Evolutionary conservation across 2,113 vertebrate genomes (phyloP).

Genomic region (Pagrus major): DNA sequence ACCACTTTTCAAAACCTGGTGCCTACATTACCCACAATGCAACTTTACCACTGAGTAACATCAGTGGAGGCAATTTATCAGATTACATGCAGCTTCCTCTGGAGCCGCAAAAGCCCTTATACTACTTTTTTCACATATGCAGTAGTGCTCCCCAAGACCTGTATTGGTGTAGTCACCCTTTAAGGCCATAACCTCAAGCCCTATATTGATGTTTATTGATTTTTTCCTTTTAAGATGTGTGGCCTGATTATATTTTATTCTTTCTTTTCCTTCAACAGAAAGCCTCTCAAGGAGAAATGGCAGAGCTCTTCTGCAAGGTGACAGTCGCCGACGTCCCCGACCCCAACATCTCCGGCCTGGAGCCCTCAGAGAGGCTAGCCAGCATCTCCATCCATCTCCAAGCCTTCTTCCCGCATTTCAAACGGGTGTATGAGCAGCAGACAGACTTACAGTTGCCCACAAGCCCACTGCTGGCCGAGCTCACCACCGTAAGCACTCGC

Average conservation of each 20-base stretch:
- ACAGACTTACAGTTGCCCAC: constrained; percentile 70
- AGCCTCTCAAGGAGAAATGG: constrained; percentile 74
- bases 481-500: neutral
- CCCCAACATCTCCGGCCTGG: constrained; percentile 78
- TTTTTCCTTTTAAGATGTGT: neutral
- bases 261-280: constrained; percentile 68
- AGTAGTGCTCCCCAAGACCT: too few relatives aligned
- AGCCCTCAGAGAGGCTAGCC: constrained; percentile 66
- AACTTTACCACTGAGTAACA: too few relatives aligned
- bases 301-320: constrained; percentile 77
- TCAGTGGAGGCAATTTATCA: too few relatives aligned
- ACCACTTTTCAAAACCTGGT: too few relatives aligned
- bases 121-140: too few relatives aligned
- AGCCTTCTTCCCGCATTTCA: constrained; percentile 77
- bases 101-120: too few relatives aligned
- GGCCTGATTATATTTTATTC: neutral
- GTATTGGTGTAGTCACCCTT: too few relatives aligned
- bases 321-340: constrained; percentile 69
- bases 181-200: too few relatives aligned
- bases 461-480: constrained; percentile 55
- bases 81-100: too few relatives aligned
- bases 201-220: too few relatives aligned
- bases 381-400: constrained; percentile 76
- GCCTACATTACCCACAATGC: too few relatives aligned
- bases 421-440: constrained; percentile 81